Conservation (phyloP, 2,888 invertebrate species). For the Yponomeuta plumbellus region DNA sequence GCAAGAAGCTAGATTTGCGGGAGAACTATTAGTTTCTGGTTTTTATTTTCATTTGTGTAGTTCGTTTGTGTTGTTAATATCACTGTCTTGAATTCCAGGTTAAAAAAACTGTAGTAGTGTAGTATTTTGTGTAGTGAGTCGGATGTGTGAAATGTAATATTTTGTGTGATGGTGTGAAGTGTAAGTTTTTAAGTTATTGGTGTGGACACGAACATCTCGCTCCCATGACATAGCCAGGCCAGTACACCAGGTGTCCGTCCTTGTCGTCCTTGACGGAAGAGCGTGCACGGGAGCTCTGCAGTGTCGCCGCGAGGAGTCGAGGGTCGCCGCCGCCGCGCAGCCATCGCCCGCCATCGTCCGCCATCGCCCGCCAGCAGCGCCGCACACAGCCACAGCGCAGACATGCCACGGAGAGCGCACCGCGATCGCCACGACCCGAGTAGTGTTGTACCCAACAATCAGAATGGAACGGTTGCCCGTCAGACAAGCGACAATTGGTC, state of each 20-base stretch:
- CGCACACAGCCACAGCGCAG: conserved; percentile 30
- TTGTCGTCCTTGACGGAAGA: conserved; percentile 99
- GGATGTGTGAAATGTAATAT: conserved; percentile 12
- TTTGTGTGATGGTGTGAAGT: conserved; percentile 30
- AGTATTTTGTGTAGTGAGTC: conserved; percentile 20
- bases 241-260: conserved; percentile 99
- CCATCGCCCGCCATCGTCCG: conserved; percentile 31
- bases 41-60: not conserved
- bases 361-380: conserved; percentile 36
- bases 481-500: conserved; percentile 77
- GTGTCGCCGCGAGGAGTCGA: conserved; percentile 39
- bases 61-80: conserved; percentile 18
- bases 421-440: conserved; percentile 76
- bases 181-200: conserved; percentile 48
- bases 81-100: conserved; percentile 12
- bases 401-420: conserved; percentile 61
- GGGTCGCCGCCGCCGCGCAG: conserved; percentile 33
- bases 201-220: conserved; percentile 98
- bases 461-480: conserved; percentile 79
- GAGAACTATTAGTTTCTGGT: not conserved
- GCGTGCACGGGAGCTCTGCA: conserved; percentile 88
- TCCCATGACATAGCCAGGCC: conserved; percentile 98
- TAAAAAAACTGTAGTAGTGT: conserved; percentile 17
- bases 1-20: conserved; percentile 1
- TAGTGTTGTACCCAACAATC: conserved; percentile 78